Conservation (phyloP, 2,797 vertebrate species). For the Alca torda region DNA sequence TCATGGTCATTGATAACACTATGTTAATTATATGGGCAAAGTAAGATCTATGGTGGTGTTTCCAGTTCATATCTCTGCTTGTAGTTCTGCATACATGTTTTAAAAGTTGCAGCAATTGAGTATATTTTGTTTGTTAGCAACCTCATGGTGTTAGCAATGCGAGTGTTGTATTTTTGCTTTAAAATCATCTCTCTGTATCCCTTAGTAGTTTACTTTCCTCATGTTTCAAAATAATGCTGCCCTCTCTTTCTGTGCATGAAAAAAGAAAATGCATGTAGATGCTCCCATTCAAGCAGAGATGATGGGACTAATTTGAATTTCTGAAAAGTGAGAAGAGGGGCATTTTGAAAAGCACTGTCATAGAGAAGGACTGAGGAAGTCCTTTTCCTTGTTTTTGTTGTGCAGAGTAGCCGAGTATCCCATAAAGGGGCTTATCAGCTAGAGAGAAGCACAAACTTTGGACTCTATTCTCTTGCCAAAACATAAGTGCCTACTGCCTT, state of each 20-base stretch:
- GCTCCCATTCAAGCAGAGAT: background rate
- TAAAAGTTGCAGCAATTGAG: background rate
- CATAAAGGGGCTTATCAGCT: background rate
- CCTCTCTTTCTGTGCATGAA: background rate
- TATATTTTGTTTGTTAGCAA: background rate
- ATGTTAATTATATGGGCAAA: background rate
- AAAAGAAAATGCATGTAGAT: background rate
- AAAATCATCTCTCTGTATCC: background rate
- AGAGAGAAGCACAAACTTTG: background rate
- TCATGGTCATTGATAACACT: background rate
- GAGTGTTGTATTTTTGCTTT: background rate
- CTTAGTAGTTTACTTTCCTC: background rate
- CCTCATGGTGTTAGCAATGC: background rate
- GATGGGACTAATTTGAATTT: background rate
- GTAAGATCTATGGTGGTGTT: background rate
- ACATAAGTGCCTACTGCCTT: background rate
- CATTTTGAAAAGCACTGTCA: background rate
- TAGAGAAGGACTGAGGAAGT: background rate
- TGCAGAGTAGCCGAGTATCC: background rate
- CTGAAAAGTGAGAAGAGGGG: background rate
- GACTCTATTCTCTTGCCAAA: background rate
- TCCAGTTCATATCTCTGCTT: background rate
- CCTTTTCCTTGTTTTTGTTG: background rate
- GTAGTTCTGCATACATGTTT: background rate
- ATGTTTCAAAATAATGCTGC: background rate